Conservation (phyloP, 2,113 vertebrate species). For the Dinomys branickii region DNA sequence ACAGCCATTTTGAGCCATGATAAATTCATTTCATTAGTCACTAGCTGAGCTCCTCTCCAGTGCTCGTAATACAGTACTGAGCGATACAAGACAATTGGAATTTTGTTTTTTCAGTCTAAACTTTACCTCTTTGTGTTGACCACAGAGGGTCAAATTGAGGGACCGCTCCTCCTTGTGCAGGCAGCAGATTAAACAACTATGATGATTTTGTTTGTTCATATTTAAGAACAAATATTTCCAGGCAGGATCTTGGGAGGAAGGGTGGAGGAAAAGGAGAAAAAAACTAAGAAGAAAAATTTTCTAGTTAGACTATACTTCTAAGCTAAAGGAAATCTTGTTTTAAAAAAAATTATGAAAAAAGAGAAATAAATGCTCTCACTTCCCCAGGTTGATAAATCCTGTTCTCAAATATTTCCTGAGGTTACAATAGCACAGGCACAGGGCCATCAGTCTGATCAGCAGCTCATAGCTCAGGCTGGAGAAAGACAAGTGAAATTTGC, state of each 20-base stretch:
- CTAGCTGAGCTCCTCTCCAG: conserved; percentile 80
- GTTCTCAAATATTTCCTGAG: not conserved
- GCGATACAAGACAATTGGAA: conserved; percentile 64
- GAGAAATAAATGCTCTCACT: not conserved
- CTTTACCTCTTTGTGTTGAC: not conserved
- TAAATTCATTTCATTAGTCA: conserved; percentile 78
- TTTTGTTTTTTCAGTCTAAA: not conserved
- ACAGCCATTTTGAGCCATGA: conserved; percentile 65
- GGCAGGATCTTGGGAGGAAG: not conserved
- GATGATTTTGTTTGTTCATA: not conserved
- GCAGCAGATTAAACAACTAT: not conserved
- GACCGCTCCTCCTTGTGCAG: accelerated
- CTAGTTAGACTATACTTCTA: not conserved
- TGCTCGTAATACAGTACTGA: conserved; percentile 66
- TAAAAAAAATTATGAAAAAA: not conserved
- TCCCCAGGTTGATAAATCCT: not conserved
- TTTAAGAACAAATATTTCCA: not conserved
- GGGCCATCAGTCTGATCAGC: not conserved
- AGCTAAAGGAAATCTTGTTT: not conserved
- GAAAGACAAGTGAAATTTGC: not conserved
- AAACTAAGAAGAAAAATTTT: not conserved
- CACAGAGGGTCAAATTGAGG: not conserved
- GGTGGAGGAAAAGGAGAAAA: not conserved
- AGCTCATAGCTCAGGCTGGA: not conserved
- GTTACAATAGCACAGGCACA: accelerated